Evolutionary conservation across 2,888 invertebrate species (phyloP), one percentile per base, ranked within the genome.

Genomic region (Tetropium fuscum): DNA sequence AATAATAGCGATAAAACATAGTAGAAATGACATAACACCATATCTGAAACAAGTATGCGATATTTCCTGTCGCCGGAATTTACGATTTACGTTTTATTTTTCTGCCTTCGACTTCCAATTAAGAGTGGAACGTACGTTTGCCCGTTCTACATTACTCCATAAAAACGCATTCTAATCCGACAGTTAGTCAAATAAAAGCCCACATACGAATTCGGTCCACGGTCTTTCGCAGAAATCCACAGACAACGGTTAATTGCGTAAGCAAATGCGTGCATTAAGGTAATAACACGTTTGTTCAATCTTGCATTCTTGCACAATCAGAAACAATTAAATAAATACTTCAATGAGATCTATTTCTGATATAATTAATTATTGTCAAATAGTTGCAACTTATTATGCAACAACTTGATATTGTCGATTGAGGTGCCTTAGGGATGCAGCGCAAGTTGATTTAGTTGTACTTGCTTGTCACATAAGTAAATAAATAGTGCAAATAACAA

Each of bases 301-400:
- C 69, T 65, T n/a, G n/a, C n/a, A n/a, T n/a, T n/a, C n/a, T n/a
- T 69, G 69, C 64, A 62, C 66, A 63, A 69, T 67, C 65, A 64
- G 54, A 61, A 62, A 59, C 63, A 64, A 60, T 64, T 62, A 60
- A 64, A 69, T 65, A 69, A 67, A 67, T 65, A 49, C 48, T 43
- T 55, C 61, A 53, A 62, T 59, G 49, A 64, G 66, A 64, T 69
- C 66, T 67, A 64, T 63, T 63, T 65, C 63, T 63, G 60, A 58
- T 51, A 61, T 58, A 61, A 60, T 63, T 57, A 65, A 63, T 65
- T 61, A 63, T 59, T 44, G 64, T 20, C 48, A 59, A 61, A 40
- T 58, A 56, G 48, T 15, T 30, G 56, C 49, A 49, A 30, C 54
- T 54, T 47, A 41, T 32, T 44, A 18, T 54, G 47, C 53, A 56